Base-by-base conservation (phyloP, 2,888 invertebrate genomes). In the Frankliniella fusca region DNA sequence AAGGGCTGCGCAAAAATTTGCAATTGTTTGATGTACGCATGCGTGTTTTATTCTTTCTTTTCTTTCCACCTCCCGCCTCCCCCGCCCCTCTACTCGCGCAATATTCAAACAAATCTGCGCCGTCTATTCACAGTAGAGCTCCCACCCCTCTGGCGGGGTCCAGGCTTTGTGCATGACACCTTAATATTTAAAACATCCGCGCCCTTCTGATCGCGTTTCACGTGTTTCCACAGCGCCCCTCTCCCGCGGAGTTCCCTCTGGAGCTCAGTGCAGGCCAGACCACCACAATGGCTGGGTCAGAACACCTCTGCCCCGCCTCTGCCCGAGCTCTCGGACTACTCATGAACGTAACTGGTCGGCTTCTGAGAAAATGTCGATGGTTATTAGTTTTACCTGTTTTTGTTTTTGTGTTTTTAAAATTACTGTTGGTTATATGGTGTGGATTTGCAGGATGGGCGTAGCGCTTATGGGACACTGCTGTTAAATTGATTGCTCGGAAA, bases 191-290 rank as follows among this genome's bases (percentile, higher is more conserved):
- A 76, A 76, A 76, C 27, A 23, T 27, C 23, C 70, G 70, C 70
- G 70, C 70, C 70, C 27, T 76, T 76, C 70, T 76, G 70, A 76
- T 76, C 70, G 70, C 70, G 70, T 76, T 76, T 76, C 70, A 23
- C 70, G 23, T 76, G 70, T 76, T 76, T 76, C 70, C 11, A 11
- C 23, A 12, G 70, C 70, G 23, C 70, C 23, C 61, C 61, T 7
- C 10, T 61, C 54, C 54, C 54, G 54, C 54, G 20, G 54, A 0
- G 61, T n/a, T 15, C 15, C 61, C 15, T 61, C 61, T 18, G 61
- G 61, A n/a, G 61, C 61, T 54, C 54, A 10, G 54, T 50, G 50
- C 50, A 50, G 54, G 54, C 54, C n/a, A n/a, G n/a, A n/a, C 38
- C 38, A 38, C 38, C 38, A 38, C 38, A 38, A 38, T 38, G 38